A percentile compares a stretch with the other conserved stretches of the same genome.
Evolutionary conservation across 2,797 vertebrate genomes (phyloP).

Genomic region (Cetoscarus ocellatus): DNA sequence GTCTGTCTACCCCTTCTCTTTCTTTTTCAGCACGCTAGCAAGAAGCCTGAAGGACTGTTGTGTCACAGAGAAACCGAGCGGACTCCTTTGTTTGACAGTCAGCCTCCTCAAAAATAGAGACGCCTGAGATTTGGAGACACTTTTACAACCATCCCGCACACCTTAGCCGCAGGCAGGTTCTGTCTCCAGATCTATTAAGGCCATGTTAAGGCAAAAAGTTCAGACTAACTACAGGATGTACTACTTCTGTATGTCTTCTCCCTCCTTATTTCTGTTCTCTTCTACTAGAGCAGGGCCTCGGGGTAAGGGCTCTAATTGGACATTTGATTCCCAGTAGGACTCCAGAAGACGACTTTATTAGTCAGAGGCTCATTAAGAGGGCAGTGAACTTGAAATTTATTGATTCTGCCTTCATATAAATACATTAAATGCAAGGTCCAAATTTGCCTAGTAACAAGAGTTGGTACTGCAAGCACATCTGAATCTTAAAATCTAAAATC

Average conservation of each 20-base stretch:
- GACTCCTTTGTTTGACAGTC: conserved; percentile 53
- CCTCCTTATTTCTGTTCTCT: conserved; percentile 25
- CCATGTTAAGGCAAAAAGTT: conserved; percentile 41
- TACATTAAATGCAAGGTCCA: neutral
- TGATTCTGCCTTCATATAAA: conserved; percentile 10
- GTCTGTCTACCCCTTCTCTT: conserved; percentile 9
- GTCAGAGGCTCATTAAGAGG: conserved; percentile 31
- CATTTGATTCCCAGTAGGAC: conserved; percentile 44
- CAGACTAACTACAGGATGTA: conserved; percentile 25
- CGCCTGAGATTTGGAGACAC: conserved; percentile 48
- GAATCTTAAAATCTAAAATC: neutral
- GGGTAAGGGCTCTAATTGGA: conserved; percentile 56
- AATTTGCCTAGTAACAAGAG: neutral
- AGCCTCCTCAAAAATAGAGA: conserved; percentile 53
- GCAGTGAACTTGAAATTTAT: conserved; percentile 11
- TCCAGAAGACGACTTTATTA: conserved; percentile 41
- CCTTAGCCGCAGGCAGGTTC: conserved; percentile 48
- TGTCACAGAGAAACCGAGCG: conserved; percentile 54
- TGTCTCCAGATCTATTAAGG: conserved; percentile 48
- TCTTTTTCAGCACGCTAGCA: neutral
- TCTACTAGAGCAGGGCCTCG: conserved; percentile 36
- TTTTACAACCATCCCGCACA: conserved; percentile 44
- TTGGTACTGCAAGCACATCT: neutral
- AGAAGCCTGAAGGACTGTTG: conserved; percentile 34
- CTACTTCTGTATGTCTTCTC: conserved; percentile 27